Percentiles rank a stretch among this genome's conserved stretches.
Conservation (phyloP, 2,888 invertebrate genomes). For the Apamea monoglypha region DNA sequence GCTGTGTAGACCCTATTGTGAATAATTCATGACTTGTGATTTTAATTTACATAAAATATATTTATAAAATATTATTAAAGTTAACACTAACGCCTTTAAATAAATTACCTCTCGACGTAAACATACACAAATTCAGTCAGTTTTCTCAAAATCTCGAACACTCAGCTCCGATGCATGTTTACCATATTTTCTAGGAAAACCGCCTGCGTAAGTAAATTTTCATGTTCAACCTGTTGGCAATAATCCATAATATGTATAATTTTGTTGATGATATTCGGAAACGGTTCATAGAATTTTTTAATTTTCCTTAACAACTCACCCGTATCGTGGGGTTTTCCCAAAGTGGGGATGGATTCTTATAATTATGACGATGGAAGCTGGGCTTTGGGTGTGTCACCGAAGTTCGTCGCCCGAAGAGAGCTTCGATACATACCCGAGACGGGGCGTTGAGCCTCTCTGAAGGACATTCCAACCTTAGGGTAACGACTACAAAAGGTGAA, state of each 20-base stretch:
- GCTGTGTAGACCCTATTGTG: background rate
- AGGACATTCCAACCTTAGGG: constrained; percentile 11
- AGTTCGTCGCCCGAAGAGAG: background rate
- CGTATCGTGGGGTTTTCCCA: constrained; percentile 23
- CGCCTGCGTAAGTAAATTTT: constrained; percentile 33
- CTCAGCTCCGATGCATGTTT: constrained; percentile 10
- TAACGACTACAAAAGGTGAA: constrained; percentile 10
- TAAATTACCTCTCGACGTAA: background rate
- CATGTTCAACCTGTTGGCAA: constrained; percentile 44
- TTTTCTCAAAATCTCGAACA: constrained; percentile 34
- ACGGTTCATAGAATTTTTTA: constrained; percentile 8
- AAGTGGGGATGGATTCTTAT: background rate
- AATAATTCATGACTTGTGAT: background rate
- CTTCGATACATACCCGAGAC: background rate
- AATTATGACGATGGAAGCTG: background rate
- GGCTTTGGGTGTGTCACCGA: background rate
- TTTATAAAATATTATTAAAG: constrained; percentile 3
- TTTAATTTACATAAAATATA: background rate
- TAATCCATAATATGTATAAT: constrained; percentile 28
- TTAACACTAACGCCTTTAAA: constrained; percentile 1
- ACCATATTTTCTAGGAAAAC: constrained; percentile 39
- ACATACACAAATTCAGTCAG: constrained; percentile 23
- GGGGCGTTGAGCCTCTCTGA: background rate
- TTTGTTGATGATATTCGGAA: constrained; percentile 3
- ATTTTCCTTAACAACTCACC: constrained; percentile 9